phyloP scores from a whole-genome alignment of 2,113 vertebrate genomes.

The Solea solea region DNA sequence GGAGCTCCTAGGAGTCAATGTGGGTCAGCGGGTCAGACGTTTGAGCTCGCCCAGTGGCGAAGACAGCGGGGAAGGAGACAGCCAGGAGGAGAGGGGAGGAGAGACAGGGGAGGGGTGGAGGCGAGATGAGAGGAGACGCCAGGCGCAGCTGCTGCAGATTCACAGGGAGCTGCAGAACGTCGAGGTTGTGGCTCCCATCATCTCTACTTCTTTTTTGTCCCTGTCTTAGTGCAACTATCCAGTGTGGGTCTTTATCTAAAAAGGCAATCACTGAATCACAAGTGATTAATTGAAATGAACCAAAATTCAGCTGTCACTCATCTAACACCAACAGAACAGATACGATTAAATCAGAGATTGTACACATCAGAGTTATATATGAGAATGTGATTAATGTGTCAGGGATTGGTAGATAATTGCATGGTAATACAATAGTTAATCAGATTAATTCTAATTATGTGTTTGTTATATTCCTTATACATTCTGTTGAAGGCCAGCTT shows the following conservation, averaged over 20 bases:
- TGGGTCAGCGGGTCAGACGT: constrained; percentile 80
- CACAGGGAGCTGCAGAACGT: constrained; percentile 90
- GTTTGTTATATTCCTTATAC: too few species aligned
- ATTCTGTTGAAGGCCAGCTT: too few species aligned
- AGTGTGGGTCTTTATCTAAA: background rate
- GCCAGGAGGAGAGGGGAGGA: constrained; percentile 47
- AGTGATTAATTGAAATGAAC: too few species aligned
- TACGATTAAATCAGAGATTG: too few species aligned
- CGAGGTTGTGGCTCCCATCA: constrained; percentile 82
- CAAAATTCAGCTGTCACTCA: background rate
- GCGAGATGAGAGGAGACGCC: constrained; percentile 73
- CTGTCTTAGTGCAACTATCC: background rate
- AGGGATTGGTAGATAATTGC: too few species aligned
- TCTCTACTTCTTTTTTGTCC: background rate
- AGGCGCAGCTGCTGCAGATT: constrained; percentile 84
- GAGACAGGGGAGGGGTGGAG: constrained; percentile 53
- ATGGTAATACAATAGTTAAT: too few species aligned
- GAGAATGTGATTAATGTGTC: too few species aligned
- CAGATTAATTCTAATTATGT: too few species aligned
- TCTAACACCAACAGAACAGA: too few species aligned
- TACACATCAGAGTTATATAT: too few species aligned
- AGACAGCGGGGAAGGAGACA: constrained; percentile 50
- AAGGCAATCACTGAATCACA: background rate
- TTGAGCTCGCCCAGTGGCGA: constrained; percentile 70
- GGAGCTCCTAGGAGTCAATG: constrained; percentile 72